phyloP scores from a whole-genome alignment of 2,797 vertebrate species.

The Podargus strigoides region DNA sequence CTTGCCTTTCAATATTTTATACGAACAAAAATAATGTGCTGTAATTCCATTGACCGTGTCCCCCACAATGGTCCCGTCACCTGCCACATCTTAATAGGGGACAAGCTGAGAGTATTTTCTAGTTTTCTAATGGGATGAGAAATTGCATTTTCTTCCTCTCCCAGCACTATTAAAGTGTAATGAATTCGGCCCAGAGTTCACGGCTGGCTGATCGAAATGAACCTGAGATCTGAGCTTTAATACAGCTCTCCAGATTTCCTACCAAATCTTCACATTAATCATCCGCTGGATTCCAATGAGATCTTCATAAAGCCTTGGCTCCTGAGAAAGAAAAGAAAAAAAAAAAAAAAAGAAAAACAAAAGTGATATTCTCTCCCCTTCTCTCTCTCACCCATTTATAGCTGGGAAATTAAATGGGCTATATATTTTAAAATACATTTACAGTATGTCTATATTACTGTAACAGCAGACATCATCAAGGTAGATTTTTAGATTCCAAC shows the following conservation, averaged over 20 bases:
- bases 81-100: conserved; percentile 93
- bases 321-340: neutral
- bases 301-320: conserved; percentile 86
- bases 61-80: conserved; percentile 86
- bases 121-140: conserved; percentile 92
- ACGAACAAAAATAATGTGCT: conserved; percentile 81
- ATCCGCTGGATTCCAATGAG: conserved; percentile 81
- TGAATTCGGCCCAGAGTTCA: conserved; percentile 94
- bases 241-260: conserved; percentile 88
- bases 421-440: conserved; percentile 81
- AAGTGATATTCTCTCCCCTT: conserved; percentile 49
- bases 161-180: conserved; percentile 89
- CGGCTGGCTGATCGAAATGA: conserved; percentile 93
- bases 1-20: conserved; percentile 84
- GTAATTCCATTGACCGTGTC: conserved; percentile 78
- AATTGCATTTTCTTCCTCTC: conserved; percentile 91
- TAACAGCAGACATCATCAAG: conserved; percentile 73
- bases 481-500: conserved; percentile 76
- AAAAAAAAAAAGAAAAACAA: neutral
- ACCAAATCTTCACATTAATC: conserved; percentile 96
- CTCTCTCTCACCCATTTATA: conserved; percentile 69
- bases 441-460: conserved; percentile 78
- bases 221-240: conserved; percentile 88
- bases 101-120: conserved; percentile 88
- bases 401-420: conserved; percentile 73